Evolutionary conservation across 2,113 vertebrate genomes (phyloP).

Genomic region (Chlamydotis undulata): DNA sequence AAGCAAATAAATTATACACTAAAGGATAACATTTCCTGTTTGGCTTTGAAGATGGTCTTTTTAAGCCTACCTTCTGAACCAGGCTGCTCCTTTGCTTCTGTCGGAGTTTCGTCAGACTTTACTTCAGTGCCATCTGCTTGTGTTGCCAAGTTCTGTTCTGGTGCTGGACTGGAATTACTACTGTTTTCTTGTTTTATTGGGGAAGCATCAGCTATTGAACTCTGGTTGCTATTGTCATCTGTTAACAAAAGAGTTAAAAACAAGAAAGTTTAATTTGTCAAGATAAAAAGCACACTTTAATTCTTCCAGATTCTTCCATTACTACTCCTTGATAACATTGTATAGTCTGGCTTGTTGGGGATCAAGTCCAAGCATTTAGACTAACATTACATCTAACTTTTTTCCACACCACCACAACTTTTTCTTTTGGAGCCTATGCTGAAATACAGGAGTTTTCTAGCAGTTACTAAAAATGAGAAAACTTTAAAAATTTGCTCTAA

Average conservation of each 20-base stretch:
- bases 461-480: not conserved
- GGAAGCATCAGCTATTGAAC: slow-evolving; percentile 94
- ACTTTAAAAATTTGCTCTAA: not conserved
- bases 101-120: slow-evolving; percentile 83
- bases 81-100: slow-evolving; percentile 82
- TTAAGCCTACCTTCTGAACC: slow-evolving; percentile 80
- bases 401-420: not conserved
- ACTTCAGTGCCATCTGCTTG: slow-evolving; percentile 80
- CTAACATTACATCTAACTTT: not conserved
- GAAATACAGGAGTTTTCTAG: not conserved
- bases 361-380: not conserved
- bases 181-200: slow-evolving; percentile 96
- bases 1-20: not conserved
- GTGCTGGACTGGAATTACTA: slow-evolving; percentile 91
- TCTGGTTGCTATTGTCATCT: slow-evolving; percentile 99
- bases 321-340: not conserved
- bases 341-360: not conserved
- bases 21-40: not conserved
- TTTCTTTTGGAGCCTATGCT: not conserved
- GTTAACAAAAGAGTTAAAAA: not conserved
- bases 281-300: not conserved
- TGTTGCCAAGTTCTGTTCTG: slow-evolving; percentile 77
- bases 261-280: not conserved
- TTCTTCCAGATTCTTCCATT: not conserved
- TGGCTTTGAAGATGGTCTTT: not conserved